Percentiles rank a stretch among this genome's conserved stretches.
phyloP scores from a whole-genome alignment of 2,888 invertebrate species.

The Leistus spinibarbis region DNA sequence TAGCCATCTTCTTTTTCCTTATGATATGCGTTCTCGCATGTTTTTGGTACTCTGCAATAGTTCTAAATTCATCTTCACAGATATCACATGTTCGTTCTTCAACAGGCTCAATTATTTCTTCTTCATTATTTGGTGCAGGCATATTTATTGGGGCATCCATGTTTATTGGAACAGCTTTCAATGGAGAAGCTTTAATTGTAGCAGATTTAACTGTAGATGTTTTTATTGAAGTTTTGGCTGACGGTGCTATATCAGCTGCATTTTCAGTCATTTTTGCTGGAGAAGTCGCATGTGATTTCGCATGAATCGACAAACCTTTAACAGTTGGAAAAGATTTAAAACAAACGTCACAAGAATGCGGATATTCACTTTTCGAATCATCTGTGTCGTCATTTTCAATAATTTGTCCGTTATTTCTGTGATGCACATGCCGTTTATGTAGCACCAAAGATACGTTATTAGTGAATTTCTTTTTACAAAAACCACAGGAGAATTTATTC shows the following conservation, averaged over 20 bases:
- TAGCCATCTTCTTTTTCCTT: not conserved
- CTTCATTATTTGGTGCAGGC: too few relatives aligned
- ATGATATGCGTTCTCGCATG: not conserved
- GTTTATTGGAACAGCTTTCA: too few relatives aligned
- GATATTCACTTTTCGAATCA: not conserved
- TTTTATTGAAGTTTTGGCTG: not conserved
- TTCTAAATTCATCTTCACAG: not conserved
- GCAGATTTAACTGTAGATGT: not conserved
- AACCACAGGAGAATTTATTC: conserved; percentile 6
- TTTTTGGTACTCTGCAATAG: not conserved
- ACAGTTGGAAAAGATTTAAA: not conserved
- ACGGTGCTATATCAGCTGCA: not conserved
- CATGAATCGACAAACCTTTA: not conserved
- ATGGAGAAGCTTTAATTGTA: not conserved
- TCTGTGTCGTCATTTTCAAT: not conserved
- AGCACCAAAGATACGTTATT: not conserved
- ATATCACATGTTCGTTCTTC: not conserved
- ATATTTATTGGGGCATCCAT: too few relatives aligned
- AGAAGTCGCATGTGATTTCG: not conserved
- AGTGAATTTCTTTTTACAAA: conserved; percentile 9
- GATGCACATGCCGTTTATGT: not conserved
- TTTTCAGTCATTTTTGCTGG: not conserved
- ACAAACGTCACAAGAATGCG: conserved; percentile 6
- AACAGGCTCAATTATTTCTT: not conserved
- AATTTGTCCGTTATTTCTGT: not conserved